Evolutionary conservation across 2,888 invertebrate genomes (phyloP).

Genomic region (Ephialtes manifestator): DNA sequence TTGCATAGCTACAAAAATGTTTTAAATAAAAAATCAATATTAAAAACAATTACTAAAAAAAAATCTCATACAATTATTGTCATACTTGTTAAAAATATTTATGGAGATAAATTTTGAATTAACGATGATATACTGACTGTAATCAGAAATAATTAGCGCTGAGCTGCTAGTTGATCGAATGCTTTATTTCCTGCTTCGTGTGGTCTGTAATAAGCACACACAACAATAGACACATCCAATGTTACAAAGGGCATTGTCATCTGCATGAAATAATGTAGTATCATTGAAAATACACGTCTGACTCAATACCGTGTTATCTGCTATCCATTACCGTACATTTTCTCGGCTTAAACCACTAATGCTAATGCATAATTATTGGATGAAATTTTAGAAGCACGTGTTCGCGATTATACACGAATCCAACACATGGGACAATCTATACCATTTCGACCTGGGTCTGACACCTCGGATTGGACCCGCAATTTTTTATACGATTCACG

Average conservation of each 20-base stretch:
- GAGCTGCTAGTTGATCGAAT: neutral
- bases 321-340: neutral
- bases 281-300: neutral
- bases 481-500: no score
- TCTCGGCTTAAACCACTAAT: neutral
- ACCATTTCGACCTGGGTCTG: no score
- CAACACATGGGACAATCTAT: no score
- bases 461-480: no score
- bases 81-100: neutral
- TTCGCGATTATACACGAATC: neutral
- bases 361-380: neutral
- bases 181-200: neutral
- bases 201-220: neutral
- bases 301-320: neutral
- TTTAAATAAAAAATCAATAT: no score
- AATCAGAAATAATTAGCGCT: constrained; percentile 9
- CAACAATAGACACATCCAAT: neutral
- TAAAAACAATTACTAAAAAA: no score
- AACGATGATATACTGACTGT: neutral
- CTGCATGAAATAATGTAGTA: neutral
- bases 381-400: neutral
- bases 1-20: no score
- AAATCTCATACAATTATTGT: no score
- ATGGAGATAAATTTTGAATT: neutral
- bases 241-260: constrained; percentile 14